Percentiles rank a stretch among this genome's conserved stretches.
These are phyloP conservation scores for Cremastinae sp. DNA, from an alignment of 2,888 invertebrate genomes.

Conservation along the genomic window DNA sequence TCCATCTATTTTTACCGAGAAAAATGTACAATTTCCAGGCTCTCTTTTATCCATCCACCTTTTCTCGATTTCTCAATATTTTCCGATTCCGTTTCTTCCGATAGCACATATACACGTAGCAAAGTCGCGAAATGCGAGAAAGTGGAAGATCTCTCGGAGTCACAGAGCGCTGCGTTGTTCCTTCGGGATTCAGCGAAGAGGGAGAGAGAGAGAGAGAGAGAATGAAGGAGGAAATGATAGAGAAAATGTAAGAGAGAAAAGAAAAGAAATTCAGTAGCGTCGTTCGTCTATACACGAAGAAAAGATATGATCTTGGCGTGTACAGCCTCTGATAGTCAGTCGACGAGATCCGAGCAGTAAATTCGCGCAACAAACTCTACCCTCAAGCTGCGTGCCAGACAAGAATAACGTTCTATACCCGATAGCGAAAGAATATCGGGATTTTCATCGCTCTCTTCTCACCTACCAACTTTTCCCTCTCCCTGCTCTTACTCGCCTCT, in stretches of 20 bases:
- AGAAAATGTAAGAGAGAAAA: too few relatives aligned
- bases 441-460: slow-evolving; percentile 5
- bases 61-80: background rate
- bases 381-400: slow-evolving; percentile 49
- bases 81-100: slow-evolving; percentile 2
- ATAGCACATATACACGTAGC: background rate
- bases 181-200: slow-evolving; percentile 26
- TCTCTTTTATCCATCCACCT: background rate
- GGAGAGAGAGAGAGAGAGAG: slow-evolving; percentile 3
- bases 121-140: background rate
- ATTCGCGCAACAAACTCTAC: slow-evolving; percentile 70
- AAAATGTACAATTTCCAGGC: too few relatives aligned
- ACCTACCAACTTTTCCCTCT: background rate
- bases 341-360: slow-evolving; percentile 68
- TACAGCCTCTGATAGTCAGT: slow-evolving; percentile 64
- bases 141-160: slow-evolving; percentile 1
- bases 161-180: slow-evolving; percentile 18
- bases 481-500: too few relatives aligned
- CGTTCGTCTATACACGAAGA: background rate
- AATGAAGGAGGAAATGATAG: background rate
- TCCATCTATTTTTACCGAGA: too few relatives aligned
- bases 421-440: slow-evolving; percentile 18
- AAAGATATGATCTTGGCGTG: slow-evolving; percentile 66
- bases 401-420: slow-evolving; percentile 42
- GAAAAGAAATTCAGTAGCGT: background rate